Evolutionary conservation across 2,797 vertebrate genomes (phyloP), one percentile per base, ranked within the genome.

Genomic region (Lindbergichthys nudifrons): DNA sequence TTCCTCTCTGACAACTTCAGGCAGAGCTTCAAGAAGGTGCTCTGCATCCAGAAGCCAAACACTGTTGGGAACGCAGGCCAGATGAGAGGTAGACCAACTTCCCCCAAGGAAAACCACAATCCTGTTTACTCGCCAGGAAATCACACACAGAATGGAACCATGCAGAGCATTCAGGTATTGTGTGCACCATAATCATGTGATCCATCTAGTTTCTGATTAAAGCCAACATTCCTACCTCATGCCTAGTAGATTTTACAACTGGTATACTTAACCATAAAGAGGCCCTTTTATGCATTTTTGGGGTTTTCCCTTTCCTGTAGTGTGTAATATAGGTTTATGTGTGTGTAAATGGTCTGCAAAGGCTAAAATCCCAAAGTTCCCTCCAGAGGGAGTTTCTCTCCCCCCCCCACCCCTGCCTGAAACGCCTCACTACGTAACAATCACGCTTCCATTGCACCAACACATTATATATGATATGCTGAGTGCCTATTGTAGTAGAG

Each of bases 1-100:
- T 98, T 98, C 82, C 96, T 99, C 54, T 98, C 97, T 0, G 96
- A 98, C 62, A 98, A 97, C 92, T 96, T 99, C 92, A 97, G 95
- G 73, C 95, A 96, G 92, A 97, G 97, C 86, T 94, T 95, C 77
- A 84, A 81, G 78, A 92, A 87, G 14, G 91, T 90, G 3, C 91
- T 95, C 19, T 95, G 94, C 48, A 83, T 96, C 26, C 90, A 84
- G 15, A 95, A 93, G 61, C 84, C 93, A 0, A 92, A 92, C 0
- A 83, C 90, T 0, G 11, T 86, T 0, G 71, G 91, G 60, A 83
- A 92, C 0, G 81, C 73, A 0, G 90, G 92, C 0, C 70, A 41
- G 19, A 46, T 10, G 36, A 39, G 16, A 15, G 12, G 16, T 0
- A 32, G 53, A 50, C 83, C 15, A 71, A 62, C 0, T 78, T 89